Evolutionary conservation across 2,113 vertebrate species (phyloP).

Genomic region (Uropsilus gracilis): DNA sequence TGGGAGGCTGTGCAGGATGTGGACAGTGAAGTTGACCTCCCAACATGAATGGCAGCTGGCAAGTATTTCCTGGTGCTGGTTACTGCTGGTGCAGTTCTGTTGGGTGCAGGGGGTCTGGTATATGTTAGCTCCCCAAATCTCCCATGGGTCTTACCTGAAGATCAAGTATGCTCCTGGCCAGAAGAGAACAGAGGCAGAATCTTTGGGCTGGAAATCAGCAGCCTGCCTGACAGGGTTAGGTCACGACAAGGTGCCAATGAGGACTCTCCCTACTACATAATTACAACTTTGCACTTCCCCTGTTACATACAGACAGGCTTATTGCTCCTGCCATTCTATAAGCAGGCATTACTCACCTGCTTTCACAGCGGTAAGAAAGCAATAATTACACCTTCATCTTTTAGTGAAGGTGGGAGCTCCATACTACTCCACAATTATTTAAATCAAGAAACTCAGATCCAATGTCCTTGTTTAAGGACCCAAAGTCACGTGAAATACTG

Average conservation of each 20-base stretch:
- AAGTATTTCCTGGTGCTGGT: not conserved
- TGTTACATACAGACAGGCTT: fast-evolving
- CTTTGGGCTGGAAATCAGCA: not conserved
- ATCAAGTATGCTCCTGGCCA: not conserved
- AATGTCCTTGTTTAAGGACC: not conserved
- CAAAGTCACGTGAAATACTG: fast-evolving
- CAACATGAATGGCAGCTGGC: not conserved
- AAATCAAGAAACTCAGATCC: not conserved
- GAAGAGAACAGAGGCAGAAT: not conserved
- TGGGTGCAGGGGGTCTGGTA: too few species aligned
- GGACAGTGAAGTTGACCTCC: not conserved
- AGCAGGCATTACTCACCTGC: not conserved
- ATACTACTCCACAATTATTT: not conserved
- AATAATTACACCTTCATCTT: not conserved
- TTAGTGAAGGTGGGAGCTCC: not conserved
- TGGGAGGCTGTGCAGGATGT: not conserved
- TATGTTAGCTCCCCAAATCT: not conserved
- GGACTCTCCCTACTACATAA: too few species aligned
- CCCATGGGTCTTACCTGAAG: not conserved
- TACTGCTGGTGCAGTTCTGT: not conserved
- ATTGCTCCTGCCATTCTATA: too few species aligned
- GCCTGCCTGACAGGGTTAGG: fast-evolving
- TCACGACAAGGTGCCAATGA: too few species aligned
- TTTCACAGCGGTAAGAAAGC: not conserved
- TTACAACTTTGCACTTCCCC: not conserved